Evolutionary conservation across 2,113 vertebrate genomes (phyloP).

Genomic region (Zosterops lateralis): DNA sequence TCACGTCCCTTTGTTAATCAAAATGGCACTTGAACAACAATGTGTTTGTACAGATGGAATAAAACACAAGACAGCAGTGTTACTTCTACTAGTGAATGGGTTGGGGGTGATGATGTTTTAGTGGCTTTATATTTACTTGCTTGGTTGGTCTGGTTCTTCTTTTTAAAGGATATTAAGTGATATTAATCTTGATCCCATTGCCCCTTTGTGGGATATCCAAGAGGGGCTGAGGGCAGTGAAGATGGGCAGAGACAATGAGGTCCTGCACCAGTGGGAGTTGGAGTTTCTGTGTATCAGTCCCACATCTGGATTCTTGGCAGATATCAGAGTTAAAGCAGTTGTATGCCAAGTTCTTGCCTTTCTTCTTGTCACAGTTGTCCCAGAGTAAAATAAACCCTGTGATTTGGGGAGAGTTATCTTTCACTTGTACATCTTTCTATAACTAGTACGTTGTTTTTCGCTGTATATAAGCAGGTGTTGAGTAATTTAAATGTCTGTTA

Average conservation of each 20-base stretch:
- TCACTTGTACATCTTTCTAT: background rate
- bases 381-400: background rate
- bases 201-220: rapidly evolving
- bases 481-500: background rate
- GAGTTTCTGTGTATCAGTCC: background rate
- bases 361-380: background rate
- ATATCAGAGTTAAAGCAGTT: background rate
- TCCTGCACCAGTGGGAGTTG: background rate
- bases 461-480: background rate
- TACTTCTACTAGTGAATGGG: background rate
- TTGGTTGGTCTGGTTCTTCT: background rate
- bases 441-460: background rate
- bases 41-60: background rate
- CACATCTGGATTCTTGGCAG: background rate
- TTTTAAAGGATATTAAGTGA: background rate
- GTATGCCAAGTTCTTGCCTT: background rate
- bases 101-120: background rate
- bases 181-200: background rate
- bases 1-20: background rate
- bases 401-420: background rate
- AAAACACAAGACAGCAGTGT: background rate
- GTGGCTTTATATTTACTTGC: background rate
- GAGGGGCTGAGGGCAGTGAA: background rate
- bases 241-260: background rate
- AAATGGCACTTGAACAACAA: background rate